Conservation (phyloP, 2,113 vertebrate species). For the Perca fluviatilis region DNA sequence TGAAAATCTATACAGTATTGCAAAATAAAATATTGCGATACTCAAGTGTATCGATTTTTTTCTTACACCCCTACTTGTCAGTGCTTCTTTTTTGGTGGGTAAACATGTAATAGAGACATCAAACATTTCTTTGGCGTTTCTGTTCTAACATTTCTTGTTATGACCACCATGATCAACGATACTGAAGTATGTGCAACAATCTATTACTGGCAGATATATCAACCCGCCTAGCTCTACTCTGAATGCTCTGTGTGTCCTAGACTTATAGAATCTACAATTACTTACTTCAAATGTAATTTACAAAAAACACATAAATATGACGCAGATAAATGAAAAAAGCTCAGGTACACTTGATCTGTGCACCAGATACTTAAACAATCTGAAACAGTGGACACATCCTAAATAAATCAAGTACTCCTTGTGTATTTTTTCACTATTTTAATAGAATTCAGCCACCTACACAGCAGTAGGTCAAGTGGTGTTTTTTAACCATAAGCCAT, state of each 20-base stretch:
- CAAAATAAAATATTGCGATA: too few relatives aligned
- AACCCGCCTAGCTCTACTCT: neutral
- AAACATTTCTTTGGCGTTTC: neutral
- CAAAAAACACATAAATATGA: neutral
- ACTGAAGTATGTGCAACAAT: neutral
- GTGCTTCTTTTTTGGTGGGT: neutral
- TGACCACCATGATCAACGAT: neutral
- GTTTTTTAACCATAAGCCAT: conserved; percentile 54
- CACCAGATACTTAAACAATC: neutral
- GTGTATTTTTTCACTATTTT: neutral
- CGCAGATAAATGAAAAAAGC: neutral
- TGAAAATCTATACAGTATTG: too few relatives aligned
- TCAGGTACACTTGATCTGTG: neutral
- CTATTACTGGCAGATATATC: neutral
- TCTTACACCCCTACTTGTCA: too few relatives aligned
- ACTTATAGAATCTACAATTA: neutral
- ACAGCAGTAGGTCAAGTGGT: conserved; percentile 20
- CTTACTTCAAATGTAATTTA: neutral
- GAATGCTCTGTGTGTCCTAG: neutral
- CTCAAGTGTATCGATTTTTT: too few relatives aligned
- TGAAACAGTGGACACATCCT: neutral
- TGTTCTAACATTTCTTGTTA: neutral
- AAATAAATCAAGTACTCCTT: neutral
- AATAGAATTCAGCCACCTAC: conserved; percentile 4
- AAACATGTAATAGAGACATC: neutral